Evolutionary conservation across 2,113 vertebrate species (phyloP), one percentile per base, ranked within the genome.

Genomic region (Melanerpes aurifrons): DNA sequence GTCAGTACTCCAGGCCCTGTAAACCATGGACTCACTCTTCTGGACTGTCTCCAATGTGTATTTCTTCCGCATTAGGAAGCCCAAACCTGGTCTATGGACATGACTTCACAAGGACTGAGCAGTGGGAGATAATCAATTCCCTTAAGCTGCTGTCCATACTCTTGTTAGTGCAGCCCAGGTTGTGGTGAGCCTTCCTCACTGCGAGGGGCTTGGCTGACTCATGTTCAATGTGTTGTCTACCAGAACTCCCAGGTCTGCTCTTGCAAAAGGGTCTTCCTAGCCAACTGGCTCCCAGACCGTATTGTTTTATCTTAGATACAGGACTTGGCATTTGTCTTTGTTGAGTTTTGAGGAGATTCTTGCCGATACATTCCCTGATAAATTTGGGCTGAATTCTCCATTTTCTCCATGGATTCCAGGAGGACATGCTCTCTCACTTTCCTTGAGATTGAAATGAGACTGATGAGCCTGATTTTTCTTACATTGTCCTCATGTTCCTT

Each of bases 141-240:
- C n/a, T 50, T 1, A 4, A 67, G 31, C 24, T 66, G 28, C 75
- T 72, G 56, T 2, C 54, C 1, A 0, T 17, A 26, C 32, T 61
- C 31, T 62, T 29, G 37, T 14, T 82, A 8, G 24, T 53, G 58
- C 43, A 61, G 68, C 20, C 14, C 10, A 25, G 32, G 10, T 45
- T 73, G 37, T 2, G 0, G 18, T 24, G 59, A 88, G 40, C 45
- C 5, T 66, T 54, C 31, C 59, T 54, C 32, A 1, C 43, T 61
- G 20, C 43, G 12, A 78, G 80, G 21, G 57, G 24, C 62, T 80
- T 0, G 0, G 4, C n/a, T 37, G 22, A 50, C 35, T 77, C 4
- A 0, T 0, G 1, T 73, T 22, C 71, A 59, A 24, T 0, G 0
- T 1, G 28, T 40, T 61, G 29, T 28, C 32, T 76, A 31, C 50